phyloP scores from a whole-genome alignment of 2,888 invertebrate species.

The Conops quadrifasciatus region DNA sequence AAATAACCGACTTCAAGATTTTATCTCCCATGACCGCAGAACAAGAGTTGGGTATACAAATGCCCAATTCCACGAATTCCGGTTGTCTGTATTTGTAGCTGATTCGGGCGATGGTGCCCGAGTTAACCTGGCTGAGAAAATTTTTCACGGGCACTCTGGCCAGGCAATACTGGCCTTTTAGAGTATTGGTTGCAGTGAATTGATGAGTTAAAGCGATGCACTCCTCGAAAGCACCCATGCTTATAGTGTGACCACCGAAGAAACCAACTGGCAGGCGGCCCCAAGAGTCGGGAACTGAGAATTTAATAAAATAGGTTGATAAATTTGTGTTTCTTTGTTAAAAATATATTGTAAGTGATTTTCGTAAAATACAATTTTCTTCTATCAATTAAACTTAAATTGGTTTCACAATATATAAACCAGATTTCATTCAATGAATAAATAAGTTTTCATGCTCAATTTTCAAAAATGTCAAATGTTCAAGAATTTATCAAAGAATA shows the following conservation, averaged over 20 bases:
- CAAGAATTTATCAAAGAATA: background rate
- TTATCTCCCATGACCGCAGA: slow-evolving; percentile 50
- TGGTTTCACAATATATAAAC: background rate
- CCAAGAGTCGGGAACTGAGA: slow-evolving; percentile 66
- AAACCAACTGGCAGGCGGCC: slow-evolving; percentile 66
- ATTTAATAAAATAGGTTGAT: slow-evolving; percentile 3
- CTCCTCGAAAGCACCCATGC: slow-evolving; percentile 66
- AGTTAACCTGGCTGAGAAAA: slow-evolving; percentile 49
- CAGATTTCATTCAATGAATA: too few species aligned
- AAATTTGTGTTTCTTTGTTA: background rate
- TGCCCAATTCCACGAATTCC: slow-evolving; percentile 56
- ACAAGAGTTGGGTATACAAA: slow-evolving; percentile 62
- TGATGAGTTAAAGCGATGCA: slow-evolving; percentile 59
- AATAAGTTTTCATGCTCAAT: background rate
- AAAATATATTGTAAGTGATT: background rate
- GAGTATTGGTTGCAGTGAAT: slow-evolving; percentile 47
- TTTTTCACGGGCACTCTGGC: slow-evolving; percentile 55
- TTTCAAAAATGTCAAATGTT: background rate
- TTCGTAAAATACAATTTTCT: background rate
- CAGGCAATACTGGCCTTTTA: slow-evolving; percentile 65
- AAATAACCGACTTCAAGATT: slow-evolving; percentile 51
- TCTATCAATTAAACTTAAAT: background rate
- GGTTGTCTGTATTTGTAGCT: slow-evolving; percentile 56
- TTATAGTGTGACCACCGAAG: slow-evolving; percentile 62
- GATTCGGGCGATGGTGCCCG: slow-evolving; percentile 48